Conservation (phyloP, 2,113 vertebrate genomes). For the Alethe diademata region DNA sequence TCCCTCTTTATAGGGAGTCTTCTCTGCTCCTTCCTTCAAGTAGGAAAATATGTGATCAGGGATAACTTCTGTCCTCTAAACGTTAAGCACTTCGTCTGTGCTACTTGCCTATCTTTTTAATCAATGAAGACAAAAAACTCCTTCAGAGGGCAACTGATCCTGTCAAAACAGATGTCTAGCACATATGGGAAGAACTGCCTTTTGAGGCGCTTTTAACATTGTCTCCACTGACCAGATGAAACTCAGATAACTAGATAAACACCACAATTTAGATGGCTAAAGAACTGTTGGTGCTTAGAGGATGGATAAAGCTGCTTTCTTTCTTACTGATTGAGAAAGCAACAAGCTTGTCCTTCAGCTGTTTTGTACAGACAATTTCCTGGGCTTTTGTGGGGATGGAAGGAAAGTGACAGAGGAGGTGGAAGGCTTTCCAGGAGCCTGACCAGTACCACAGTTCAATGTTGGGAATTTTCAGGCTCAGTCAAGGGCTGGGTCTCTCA, state of each 20-base stretch:
- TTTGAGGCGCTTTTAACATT: neutral
- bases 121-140: neutral
- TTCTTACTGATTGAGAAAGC: neutral
- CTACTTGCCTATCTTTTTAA: neutral
- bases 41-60: neutral
- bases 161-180: neutral
- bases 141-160: neutral
- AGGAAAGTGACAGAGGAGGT: neutral
- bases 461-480: neutral
- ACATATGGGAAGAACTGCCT: neutral
- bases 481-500: accelerated
- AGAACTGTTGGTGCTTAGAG: neutral
- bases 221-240: neutral
- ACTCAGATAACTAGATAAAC: neutral
- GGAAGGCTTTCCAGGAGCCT: neutral
- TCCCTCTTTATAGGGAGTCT: neutral
- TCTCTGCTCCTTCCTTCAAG: neutral
- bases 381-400: neutral
- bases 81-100: neutral
- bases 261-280: neutral
- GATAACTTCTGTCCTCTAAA: neutral
- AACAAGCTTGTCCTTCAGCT: neutral
- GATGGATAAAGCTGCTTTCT: neutral
- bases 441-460: neutral
- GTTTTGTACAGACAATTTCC: neutral